Evolutionary conservation across 2,797 vertebrate genomes (phyloP).

Genomic region (Hafferia zeledoni): DNA sequence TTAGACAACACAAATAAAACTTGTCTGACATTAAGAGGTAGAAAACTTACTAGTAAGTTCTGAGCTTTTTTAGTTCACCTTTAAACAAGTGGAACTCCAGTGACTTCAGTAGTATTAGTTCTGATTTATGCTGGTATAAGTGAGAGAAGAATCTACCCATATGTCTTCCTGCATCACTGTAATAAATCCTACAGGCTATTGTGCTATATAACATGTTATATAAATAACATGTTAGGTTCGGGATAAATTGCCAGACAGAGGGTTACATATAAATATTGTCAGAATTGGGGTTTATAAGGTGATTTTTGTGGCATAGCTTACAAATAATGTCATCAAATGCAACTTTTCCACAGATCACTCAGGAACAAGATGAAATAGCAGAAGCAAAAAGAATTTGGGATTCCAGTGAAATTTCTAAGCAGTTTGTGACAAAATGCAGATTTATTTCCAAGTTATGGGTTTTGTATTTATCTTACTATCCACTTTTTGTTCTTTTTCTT

Average conservation of each 20-base stretch:
- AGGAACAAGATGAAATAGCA: not conserved
- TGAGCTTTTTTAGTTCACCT: not conserved
- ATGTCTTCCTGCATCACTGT: slow-evolving; percentile 10
- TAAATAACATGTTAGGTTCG: not conserved
- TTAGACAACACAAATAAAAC: not conserved
- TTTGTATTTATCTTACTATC: not conserved
- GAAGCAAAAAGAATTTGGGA: not conserved
- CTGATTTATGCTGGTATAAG: slow-evolving; percentile 45
- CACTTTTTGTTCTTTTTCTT: not conserved
- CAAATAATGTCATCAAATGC: not conserved
- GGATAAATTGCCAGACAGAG: slow-evolving; percentile 13
- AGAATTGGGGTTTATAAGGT: not conserved
- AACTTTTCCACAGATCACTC: not conserved
- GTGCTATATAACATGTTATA: not conserved
- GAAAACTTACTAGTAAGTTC: not conserved
- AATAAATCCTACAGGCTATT: slow-evolving; percentile 32
- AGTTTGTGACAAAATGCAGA: not conserved
- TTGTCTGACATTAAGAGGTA: not conserved
- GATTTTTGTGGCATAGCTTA: slow-evolving; percentile 4
- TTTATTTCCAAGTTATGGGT: not conserved
- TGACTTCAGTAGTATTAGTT: not conserved
- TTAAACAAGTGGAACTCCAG: not conserved
- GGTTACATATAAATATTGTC: slow-evolving; percentile 4
- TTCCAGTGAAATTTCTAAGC: not conserved
- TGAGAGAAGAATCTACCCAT: slow-evolving; percentile 16